These are phyloP conservation scores for Lasioglossum oenotherae DNA, from an alignment of 2,888 invertebrate genomes.

Conservation along the genomic window DNA sequence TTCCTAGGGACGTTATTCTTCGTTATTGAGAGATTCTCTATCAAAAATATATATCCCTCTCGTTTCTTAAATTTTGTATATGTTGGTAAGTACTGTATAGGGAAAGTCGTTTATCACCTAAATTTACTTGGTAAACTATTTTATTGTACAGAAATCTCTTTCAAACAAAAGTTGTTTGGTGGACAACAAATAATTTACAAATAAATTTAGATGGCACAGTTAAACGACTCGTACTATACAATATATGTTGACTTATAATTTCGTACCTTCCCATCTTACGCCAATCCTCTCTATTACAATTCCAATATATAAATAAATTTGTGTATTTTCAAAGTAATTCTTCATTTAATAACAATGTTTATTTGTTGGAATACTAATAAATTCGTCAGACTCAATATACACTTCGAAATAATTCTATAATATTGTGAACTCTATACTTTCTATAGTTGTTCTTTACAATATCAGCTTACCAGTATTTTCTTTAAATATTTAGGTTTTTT, in stretches of 20 bases:
- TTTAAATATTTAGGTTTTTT: slow-evolving; percentile 25
- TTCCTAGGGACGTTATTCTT: slow-evolving; percentile 33
- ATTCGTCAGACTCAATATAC: slow-evolving; percentile 43
- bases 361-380: slow-evolving; percentile 47
- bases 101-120: neutral
- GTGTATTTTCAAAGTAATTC: slow-evolving; percentile 26
- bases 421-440: slow-evolving; percentile 16
- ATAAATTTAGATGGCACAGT: neutral
- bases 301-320: slow-evolving; percentile 50
- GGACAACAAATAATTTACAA: neutral
- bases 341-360: slow-evolving; percentile 29
- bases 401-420: slow-evolving; percentile 29
- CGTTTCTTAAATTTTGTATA: slow-evolving; percentile 46
- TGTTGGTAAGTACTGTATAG: slow-evolving; percentile 31
- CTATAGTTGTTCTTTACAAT: slow-evolving; percentile 24
- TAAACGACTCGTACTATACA: neutral
- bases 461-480: slow-evolving; percentile 10
- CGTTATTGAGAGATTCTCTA: slow-evolving; percentile 53
- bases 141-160: neutral
- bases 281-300: slow-evolving; percentile 25
- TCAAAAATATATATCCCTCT: slow-evolving; percentile 65
- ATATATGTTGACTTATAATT: slow-evolving; percentile 15
- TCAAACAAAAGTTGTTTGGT: neutral
- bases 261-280: neutral
- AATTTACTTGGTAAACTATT: neutral